Evolutionary conservation across 2,888 invertebrate genomes (phyloP).

Genomic region (Muschampia plurimacula): DNA sequence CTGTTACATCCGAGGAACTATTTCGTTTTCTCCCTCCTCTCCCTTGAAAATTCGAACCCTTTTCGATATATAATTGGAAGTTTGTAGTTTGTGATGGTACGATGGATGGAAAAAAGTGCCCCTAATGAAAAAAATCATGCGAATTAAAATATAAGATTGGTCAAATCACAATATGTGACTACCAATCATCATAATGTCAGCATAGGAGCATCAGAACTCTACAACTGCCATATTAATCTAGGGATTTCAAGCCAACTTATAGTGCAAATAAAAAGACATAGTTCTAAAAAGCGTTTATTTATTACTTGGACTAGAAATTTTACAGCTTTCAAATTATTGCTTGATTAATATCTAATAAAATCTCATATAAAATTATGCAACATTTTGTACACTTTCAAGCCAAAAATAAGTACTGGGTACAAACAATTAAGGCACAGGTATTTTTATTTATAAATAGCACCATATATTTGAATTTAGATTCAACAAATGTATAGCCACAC

Average conservation of each 20-base stretch:
- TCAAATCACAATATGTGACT: too few relatives aligned
- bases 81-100: too few relatives aligned
- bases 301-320: constrained; percentile 78
- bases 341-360: constrained; percentile 60
- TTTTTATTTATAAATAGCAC: constrained; percentile 44
- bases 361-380: constrained; percentile 66
- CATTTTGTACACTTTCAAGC: constrained; percentile 66
- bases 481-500: not conserved
- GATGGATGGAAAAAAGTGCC: too few relatives aligned
- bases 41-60: too few relatives aligned
- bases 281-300: constrained; percentile 73
- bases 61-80: too few relatives aligned
- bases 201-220: too few relatives aligned
- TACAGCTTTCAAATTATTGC: constrained; percentile 63
- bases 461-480: constrained; percentile 21
- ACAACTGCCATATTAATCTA: too few relatives aligned
- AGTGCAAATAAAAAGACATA: constrained; percentile 45
- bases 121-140: too few relatives aligned
- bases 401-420: constrained; percentile 54
- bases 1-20: too few relatives aligned
- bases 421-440: constrained; percentile 65
- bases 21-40: too few relatives aligned
- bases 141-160: too few relatives aligned
- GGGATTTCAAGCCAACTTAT: not conserved
- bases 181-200: too few relatives aligned